These are phyloP conservation scores for Adoxophyes honmai DNA, from an alignment of 1,140 invertebrate genomes.

Conservation along the genomic window DNA sequence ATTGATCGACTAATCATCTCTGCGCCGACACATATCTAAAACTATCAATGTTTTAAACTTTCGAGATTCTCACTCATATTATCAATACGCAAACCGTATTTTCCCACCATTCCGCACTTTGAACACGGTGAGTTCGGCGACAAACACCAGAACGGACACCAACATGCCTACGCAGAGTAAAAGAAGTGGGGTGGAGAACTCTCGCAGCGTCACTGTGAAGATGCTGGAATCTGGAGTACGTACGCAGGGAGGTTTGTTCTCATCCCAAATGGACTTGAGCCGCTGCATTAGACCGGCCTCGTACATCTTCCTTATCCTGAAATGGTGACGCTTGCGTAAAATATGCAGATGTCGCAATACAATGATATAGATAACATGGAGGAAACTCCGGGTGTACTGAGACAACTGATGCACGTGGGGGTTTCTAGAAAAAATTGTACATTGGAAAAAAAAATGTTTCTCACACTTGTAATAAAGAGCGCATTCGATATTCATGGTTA, in stretches of 20 bases:
- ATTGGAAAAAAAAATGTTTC: too few species aligned
- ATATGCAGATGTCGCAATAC: not conserved
- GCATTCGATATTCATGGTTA: too few species aligned
- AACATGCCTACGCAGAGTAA: slow-evolving; percentile 62
- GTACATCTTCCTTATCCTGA: slow-evolving; percentile 69
- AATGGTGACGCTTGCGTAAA: too few species aligned
- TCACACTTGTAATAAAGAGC: too few species aligned
- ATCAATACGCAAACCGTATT: slow-evolving; percentile 8
- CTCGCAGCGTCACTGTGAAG: slow-evolving; percentile 65
- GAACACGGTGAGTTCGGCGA: slow-evolving; percentile 51
- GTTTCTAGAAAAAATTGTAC: too few species aligned
- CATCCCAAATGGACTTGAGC: slow-evolving; percentile 73
- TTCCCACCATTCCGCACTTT: slow-evolving; percentile 18
- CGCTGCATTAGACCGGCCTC: slow-evolving; percentile 73
- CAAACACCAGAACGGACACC: slow-evolving; percentile 53
- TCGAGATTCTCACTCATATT: too few species aligned
- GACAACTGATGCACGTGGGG: too few species aligned
- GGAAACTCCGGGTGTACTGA: too few species aligned
- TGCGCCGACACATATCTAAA: too few species aligned
- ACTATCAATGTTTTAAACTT: too few species aligned
- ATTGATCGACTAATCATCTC: too few species aligned
- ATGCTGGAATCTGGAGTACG: slow-evolving; percentile 67
- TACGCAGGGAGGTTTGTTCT: slow-evolving; percentile 71
- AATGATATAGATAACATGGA: too few species aligned
- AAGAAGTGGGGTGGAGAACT: slow-evolving; percentile 71